Base-by-base conservation (phyloP, 2,888 invertebrate genomes). In the Sesia bembeciformis region DNA sequence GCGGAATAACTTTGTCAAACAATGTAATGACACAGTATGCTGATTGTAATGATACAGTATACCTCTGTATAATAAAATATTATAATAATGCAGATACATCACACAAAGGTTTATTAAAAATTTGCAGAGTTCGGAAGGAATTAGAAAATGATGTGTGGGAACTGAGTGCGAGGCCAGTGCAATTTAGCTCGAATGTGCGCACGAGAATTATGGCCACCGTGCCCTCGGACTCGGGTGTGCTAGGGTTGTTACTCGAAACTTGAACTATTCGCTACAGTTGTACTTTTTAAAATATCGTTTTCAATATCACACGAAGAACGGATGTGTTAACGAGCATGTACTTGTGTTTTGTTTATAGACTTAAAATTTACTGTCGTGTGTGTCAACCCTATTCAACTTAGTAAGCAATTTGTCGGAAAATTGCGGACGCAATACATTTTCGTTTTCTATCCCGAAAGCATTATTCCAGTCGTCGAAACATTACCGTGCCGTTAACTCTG, bases 101-200 rank as follows among this genome's bases (percentile, higher is more conserved):
- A 62, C 62, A 68, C 67, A 65, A 70, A 68, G 64, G 68, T 74
- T 23, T 76, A 80, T 81, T 77, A 76, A 73, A 52, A 76, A 68
- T 73, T 72, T 73, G 73, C 72, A 75, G 66, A 69, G 74, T 74
- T 72, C 67, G 67, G 70, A 72, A 74, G 69, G 74, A 78, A 79
- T 84, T 81, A 84, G 81, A 83, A 84, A 81, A 81, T 79, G 76
- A 80, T 80, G 81, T 85, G 88, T 86, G 86, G 86, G 86, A 87
- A 86, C 79, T 68, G 68, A 70, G 68, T 58, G 58, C 61, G 62
- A 62, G 68, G 67, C 66, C 66, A 67, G 73, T 71, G 83, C 78
- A 84, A 85, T 86, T 87, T 84, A 78, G 70, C 72, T 76, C 67
- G 72, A 75, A 78, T 78, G 78, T 79, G 77, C 75, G 70, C 71